A percentile compares a stretch with the other conserved stretches of the same genome.
Evolutionary conservation across 2,888 invertebrate species (phyloP).

Genomic region (Marronus borbonicus): DNA sequence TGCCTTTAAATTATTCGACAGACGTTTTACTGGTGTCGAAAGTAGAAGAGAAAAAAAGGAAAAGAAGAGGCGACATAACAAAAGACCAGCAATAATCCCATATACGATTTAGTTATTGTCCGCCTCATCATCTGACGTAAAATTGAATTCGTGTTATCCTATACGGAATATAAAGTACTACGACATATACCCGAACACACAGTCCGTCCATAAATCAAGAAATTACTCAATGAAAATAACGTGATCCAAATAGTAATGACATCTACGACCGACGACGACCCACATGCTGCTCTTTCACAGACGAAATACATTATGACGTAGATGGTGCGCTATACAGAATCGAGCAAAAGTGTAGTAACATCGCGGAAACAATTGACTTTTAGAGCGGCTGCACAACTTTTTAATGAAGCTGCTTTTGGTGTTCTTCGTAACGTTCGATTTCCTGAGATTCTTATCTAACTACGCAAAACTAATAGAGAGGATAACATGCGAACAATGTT

Average conservation of each 20-base stretch:
- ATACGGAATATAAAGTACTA: conserved; percentile 25
- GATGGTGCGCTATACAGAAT: not conserved
- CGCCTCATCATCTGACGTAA: conserved; percentile 13
- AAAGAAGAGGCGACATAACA: not conserved
- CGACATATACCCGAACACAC: conserved; percentile 1
- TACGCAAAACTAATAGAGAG: too few species aligned
- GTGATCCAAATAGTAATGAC: conserved; percentile 43
- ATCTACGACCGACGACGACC: conserved; percentile 8
- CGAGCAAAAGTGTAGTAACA: not conserved
- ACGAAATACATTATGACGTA: conserved; percentile 8
- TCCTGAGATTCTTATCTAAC: too few species aligned
- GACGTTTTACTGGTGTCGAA: too few species aligned
- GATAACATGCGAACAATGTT: too few species aligned
- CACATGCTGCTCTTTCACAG: conserved; percentile 3
- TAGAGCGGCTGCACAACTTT: too few species aligned
- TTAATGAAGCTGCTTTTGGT: too few species aligned
- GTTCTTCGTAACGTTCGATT: too few species aligned
- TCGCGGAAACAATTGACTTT: not conserved
- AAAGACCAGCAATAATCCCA: not conserved
- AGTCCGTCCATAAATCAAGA: conserved; percentile 35
- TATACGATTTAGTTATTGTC: not conserved
- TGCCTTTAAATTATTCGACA: too few species aligned
- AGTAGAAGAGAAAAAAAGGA: not conserved
- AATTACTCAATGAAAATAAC: conserved; percentile 45
- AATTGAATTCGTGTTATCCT: conserved; percentile 9